Evolutionary conservation across 1,140 invertebrate genomes (phyloP), one percentile per base, ranked within the genome.

Genomic region (Spodoptera litura): DNA sequence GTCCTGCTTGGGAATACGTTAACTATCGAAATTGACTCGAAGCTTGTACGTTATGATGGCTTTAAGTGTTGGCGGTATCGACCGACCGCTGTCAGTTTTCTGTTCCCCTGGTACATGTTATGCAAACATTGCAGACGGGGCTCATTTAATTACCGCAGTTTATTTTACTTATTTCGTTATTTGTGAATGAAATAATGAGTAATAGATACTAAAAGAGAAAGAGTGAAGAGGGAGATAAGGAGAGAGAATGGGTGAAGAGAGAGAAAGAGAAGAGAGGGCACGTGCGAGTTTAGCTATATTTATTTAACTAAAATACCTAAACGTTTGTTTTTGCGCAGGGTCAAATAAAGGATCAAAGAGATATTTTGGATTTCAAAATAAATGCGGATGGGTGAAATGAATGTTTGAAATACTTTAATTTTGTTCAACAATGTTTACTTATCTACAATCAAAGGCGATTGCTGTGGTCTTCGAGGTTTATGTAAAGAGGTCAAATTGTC

Each of bases 1-100:
- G 58, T 62, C 64, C 64, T 68, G 64, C 64, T 52, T 49, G 71
- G 55, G 71, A 73, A 59, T 73, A 73, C 71, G 53, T 44, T 73
- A 59, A 73, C 71, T 73, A 73, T 73, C 55, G 38, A 75, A 75
- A 62, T 62, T 75, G 72, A 62, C 58, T 72, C n/a, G 62, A 13
- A 11, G 38, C 72, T 62, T 52, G 58, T 75, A 62, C 44, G 58
- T 62, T 62, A 75, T 51, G 58, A 62, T 75, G 49, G 27, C 25
- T 62, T 62, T 75, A 75, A 59, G 52, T 68, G 64, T 68, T 68
- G 64, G 64, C 49, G 49, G 11, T 52, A 68, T 68, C 52, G 68
- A 71, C 55, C 51, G 27, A 71, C 49, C 25, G 27, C 13, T 52
- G 51, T 71, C 68, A 51, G 68, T 55, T 71, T 71, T 71, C 25